Base-by-base conservation (phyloP, 2,113 vertebrate species). In the Petaurus breviceps region DNA sequence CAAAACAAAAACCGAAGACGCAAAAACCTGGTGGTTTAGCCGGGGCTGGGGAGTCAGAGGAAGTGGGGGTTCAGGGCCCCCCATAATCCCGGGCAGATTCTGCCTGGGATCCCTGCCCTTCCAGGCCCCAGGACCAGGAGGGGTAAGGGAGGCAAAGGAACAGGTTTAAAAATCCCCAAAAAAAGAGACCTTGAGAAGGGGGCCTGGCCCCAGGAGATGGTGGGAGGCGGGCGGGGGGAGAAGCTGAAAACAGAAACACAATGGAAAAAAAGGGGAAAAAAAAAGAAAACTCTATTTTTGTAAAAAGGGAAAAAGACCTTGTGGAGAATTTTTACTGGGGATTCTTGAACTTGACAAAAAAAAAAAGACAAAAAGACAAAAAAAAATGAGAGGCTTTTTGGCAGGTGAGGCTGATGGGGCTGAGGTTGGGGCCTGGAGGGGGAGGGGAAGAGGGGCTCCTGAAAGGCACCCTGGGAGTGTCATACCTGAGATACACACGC, bases 201-300 rank as follows among this genome's bases (percentile, higher is more conserved):
- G 94, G 90, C 92, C 93, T 95, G 96, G 97, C 94, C 92, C 93
- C 95, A 93, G 53, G 94, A 94, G 91, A 92, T 5, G 90, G 92
- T 90, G 77, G 94, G 49, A 51, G 7, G 37, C 43, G 61, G 96
- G 96, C 95, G 50, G 77, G 97, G 98, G 94, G 94, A 92, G 95
- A 97, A 97, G 96, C 97, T 89, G 93, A 96, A 97, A 96, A 97
- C 96, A 97, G 98, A 96, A 97, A 98, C 95, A 97, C 96, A 97
- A 97, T 94, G 94, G 90, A 96, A 96, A 98, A 96, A 97, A 97
- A 96, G 97, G 95, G 96, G 97, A 97, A 84, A 91, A 97, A 96
- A 97, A 90, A 98, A 95, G 97, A 98, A 98, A 98, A 97, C 96
- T 98, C 97, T 98, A 98, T 98, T 98, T 98, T 98, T 98, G 97